A percentile compares a stretch with the other conserved stretches of the same genome.
These are phyloP conservation scores for Lepidotrigona ventralis DNA, from an alignment of 1,140 invertebrate genomes.

Conservation along the genomic window DNA sequence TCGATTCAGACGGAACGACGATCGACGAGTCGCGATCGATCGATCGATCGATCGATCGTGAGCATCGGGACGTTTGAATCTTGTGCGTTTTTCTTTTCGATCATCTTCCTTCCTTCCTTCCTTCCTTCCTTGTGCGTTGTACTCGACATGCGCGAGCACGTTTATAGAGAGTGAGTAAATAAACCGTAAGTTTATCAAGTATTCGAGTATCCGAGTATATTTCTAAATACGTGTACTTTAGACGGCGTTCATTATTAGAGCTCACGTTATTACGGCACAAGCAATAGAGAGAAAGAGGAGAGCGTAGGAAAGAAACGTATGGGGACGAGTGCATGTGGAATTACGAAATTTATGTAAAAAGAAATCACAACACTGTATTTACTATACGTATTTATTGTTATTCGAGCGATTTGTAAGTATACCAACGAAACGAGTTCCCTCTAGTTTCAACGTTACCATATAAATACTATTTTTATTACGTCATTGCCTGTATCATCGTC, in stretches of 20 bases:
- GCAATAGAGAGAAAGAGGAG: constrained; percentile 22
- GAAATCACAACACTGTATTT: constrained; percentile 45
- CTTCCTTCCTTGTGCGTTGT: constrained; percentile 37
- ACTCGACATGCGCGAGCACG: background rate
- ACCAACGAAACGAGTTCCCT: constrained; percentile 66
- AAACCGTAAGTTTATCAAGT: constrained; percentile 43
- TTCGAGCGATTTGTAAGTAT: constrained; percentile 71
- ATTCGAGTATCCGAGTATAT: constrained; percentile 43
- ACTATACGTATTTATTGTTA: constrained; percentile 64
- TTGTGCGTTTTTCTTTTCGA: constrained; percentile 17
- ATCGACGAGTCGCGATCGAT: constrained; percentile 15
- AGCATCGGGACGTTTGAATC: background rate
- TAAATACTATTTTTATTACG: constrained; percentile 25
- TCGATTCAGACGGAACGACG: background rate
- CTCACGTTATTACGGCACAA: background rate
- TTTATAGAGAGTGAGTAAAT: constrained; percentile 19
- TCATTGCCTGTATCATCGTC: constrained; percentile 1
- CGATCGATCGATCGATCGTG: constrained; percentile 16
- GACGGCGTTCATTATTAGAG: constrained; percentile 17
- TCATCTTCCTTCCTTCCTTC: constrained; percentile 28
- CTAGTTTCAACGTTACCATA: constrained; percentile 70
- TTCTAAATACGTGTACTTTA: constrained; percentile 42
- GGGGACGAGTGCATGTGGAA: constrained; percentile 1
- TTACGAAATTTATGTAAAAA: background rate
- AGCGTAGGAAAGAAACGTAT: constrained; percentile 16